Percentiles rank a stretch among this genome's conserved stretches.
These are phyloP conservation scores for Teleopsis dalmanni DNA, from an alignment of 1,140 invertebrate genomes.

Conservation along the genomic window DNA sequence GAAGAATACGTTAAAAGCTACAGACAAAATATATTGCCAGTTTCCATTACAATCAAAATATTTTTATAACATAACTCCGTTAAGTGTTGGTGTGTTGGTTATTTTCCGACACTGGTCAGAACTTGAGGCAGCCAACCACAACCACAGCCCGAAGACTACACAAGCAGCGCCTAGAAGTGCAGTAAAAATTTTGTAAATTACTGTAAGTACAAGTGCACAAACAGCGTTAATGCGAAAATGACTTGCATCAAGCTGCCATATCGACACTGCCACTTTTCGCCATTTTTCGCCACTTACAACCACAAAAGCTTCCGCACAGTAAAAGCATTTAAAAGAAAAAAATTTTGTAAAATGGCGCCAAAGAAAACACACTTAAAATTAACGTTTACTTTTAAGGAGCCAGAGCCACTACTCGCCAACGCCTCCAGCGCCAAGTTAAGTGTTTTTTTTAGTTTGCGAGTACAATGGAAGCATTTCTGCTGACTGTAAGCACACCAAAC, in stretches of 20 bases:
- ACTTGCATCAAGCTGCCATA: constrained; percentile 13
- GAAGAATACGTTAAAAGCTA: too few relatives aligned
- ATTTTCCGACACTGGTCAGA: too few relatives aligned
- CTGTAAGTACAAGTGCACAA: too few relatives aligned
- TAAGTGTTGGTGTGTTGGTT: too few relatives aligned
- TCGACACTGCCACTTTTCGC: constrained; percentile 7
- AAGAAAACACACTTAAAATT: constrained; percentile 5
- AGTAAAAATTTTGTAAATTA: too few relatives aligned
- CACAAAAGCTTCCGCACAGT: constrained; percentile 2
- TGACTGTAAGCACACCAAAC: constrained; percentile 2
- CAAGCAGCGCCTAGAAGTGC: too few relatives aligned
- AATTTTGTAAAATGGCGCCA: background rate
- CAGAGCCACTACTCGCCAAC: constrained; percentile 5
- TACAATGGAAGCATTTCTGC: constrained; percentile 41
- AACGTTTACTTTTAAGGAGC: constrained; percentile 6
- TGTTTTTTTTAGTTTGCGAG: constrained; percentile 43
- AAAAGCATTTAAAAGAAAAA: constrained; percentile 7
- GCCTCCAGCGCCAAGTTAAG: constrained; percentile 32
- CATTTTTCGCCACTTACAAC: constrained; percentile 1
- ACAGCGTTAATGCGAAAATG: constrained; percentile 15
- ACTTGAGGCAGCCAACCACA: too few relatives aligned
- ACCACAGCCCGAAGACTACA: too few relatives aligned
- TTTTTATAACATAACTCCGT: too few relatives aligned
- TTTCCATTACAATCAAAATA: too few relatives aligned
- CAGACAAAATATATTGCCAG: too few relatives aligned